phyloP scores from a whole-genome alignment of 2,113 vertebrate genomes.

The Amphiprion percula region DNA sequence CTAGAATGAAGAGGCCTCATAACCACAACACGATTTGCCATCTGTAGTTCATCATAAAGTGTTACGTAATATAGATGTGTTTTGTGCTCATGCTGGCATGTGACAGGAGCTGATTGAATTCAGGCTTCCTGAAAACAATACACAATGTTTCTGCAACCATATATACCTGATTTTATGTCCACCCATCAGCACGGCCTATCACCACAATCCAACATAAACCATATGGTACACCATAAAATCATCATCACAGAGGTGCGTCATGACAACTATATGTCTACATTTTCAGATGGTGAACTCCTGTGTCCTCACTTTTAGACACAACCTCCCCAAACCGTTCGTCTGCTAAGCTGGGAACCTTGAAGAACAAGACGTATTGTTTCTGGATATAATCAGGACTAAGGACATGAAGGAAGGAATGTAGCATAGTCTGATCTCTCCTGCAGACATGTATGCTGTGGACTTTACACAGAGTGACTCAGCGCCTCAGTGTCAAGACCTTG shows the following conservation, averaged over 20 bases:
- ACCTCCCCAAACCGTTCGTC: constrained; percentile 27
- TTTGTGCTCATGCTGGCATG: neutral
- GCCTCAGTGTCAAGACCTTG: constrained; percentile 31
- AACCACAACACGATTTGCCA: neutral
- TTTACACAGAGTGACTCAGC: constrained; percentile 52
- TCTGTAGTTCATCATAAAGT: neutral
- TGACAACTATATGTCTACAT: constrained; percentile 43
- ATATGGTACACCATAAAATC: constrained; percentile 37
- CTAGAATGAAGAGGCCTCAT: too few species aligned
- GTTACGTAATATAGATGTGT: neutral
- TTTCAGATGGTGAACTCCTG: constrained; percentile 52
- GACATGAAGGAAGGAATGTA: constrained; percentile 77
- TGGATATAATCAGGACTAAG: constrained; percentile 79
- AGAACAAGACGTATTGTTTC: constrained; percentile 78
- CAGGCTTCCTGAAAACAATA: neutral
- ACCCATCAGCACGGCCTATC: constrained; percentile 14
- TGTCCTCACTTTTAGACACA: constrained; percentile 20
- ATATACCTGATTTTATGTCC: constrained; percentile 7
- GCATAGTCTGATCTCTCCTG: constrained; percentile 71
- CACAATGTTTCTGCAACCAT: neutral
- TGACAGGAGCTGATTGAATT: neutral
- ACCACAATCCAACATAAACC: constrained; percentile 26
- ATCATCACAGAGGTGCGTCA: constrained; percentile 25
- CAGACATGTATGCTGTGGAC: constrained; percentile 63
- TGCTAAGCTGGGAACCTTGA: constrained; percentile 54